These are phyloP conservation scores for Nematostella vectensis DNA, from an alignment of 92 coral and sea anemone species.

Conservation along the genomic window DNA sequence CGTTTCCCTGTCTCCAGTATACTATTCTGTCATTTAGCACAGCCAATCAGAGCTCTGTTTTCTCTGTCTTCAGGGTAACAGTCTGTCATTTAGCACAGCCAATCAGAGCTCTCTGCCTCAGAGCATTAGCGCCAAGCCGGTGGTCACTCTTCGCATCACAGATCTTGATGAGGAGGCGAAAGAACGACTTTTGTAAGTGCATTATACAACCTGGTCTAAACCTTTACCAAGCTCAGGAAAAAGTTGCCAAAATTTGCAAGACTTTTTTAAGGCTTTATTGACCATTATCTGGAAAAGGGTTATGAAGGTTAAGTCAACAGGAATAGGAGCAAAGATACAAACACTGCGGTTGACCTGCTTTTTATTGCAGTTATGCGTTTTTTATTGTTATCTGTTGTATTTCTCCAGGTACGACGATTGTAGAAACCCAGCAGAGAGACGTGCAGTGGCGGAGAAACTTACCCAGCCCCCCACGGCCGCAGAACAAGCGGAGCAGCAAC, in stretches of 20 bases:
- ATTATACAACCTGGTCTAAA: neutral
- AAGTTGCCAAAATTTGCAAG: too few species aligned
- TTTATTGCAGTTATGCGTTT: neutral
- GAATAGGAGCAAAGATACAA: too few species aligned
- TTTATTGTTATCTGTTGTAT: neutral
- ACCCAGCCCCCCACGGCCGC: constrained; percentile 47
- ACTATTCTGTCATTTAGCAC: constrained; percentile 71
- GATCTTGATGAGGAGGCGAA: constrained; percentile 82
- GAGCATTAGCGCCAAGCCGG: constrained; percentile 54
- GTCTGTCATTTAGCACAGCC: constrained; percentile 66
- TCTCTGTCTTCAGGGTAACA: constrained; percentile 53
- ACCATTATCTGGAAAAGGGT: neutral
- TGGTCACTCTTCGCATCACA: constrained; percentile 74
- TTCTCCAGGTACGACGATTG: constrained; percentile 58
- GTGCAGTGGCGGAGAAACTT: constrained; percentile 36
- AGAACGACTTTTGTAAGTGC: constrained; percentile 68
- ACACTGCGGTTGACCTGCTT: neutral
- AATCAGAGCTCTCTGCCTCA: constrained; percentile 84
- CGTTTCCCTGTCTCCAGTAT: constrained; percentile 40
- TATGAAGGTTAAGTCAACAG: too few species aligned
- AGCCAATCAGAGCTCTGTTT: constrained; percentile 55
- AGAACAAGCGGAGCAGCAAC: constrained; percentile 39
- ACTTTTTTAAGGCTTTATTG: neutral
- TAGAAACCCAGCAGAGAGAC: constrained; percentile 33
- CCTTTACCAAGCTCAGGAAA: too few species aligned